Conservation (phyloP, 2,888 invertebrate genomes). For the Stenodera caucasica region DNA sequence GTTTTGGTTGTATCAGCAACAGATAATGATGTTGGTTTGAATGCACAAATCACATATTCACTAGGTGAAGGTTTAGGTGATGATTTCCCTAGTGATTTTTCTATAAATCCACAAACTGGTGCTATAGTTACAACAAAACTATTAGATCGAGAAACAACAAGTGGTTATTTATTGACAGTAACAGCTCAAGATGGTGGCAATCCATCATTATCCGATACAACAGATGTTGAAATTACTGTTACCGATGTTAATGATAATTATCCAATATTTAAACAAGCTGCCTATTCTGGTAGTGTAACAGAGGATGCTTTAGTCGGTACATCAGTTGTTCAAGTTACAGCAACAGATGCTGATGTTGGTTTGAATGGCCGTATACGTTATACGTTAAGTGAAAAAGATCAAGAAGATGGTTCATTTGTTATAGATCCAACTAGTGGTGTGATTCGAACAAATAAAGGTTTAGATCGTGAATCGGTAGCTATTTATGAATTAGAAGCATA, state of each 20-base stretch:
- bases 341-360: slow-evolving; percentile 83
- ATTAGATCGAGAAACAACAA: slow-evolving; percentile 82
- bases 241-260: slow-evolving; percentile 96
- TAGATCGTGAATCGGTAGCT: slow-evolving; percentile 90
- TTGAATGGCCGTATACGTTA: slow-evolving; percentile 86
- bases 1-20: slow-evolving; percentile 90
- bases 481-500: slow-evolving; percentile 82
- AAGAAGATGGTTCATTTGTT: slow-evolving; percentile 87
- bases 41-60: slow-evolving; percentile 85
- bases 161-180: slow-evolving; percentile 85
- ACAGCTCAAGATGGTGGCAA: slow-evolving; percentile 92
- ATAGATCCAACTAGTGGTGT: slow-evolving; percentile 92
- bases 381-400: slow-evolving; percentile 69
- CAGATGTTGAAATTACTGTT: slow-evolving; percentile 93
- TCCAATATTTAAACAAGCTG: slow-evolving; percentile 80
- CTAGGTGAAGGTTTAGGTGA: slow-evolving; percentile 68
- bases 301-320: slow-evolving; percentile 88
- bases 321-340: slow-evolving; percentile 76
- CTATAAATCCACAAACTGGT: slow-evolving; percentile 91
- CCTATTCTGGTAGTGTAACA: slow-evolving; percentile 79
- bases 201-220: slow-evolving; percentile 89
- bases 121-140: slow-evolving; percentile 84
- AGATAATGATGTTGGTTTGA: slow-evolving; percentile 93
- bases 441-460: slow-evolving; percentile 81
- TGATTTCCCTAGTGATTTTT: slow-evolving; percentile 70